Percentiles rank a stretch among this genome's conserved stretches.
These are phyloP conservation scores for Rhodinocichla rosea DNA, from an alignment of 2,113 vertebrate species.

Conservation along the genomic window DNA sequence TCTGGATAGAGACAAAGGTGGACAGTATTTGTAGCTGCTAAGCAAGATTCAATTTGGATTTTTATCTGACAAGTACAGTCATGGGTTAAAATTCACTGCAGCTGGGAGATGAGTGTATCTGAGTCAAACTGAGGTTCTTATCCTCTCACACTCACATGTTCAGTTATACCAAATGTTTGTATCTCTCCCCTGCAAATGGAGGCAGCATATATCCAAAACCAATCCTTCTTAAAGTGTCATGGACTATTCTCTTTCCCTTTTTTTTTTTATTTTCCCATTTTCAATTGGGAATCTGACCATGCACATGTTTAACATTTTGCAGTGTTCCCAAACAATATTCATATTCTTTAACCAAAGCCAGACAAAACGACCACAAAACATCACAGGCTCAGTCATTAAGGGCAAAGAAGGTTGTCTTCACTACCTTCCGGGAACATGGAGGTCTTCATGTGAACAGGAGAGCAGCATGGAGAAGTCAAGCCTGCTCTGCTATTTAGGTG, in stretches of 20 bases:
- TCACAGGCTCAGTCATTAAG: neutral
- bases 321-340: rapidly evolving
- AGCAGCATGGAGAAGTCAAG: neutral
- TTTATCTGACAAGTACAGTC: neutral
- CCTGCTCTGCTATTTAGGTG: neutral
- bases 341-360: neutral
- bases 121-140: neutral
- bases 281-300: rapidly evolving
- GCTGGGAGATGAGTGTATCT: neutral
- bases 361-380: neutral
- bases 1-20: neutral
- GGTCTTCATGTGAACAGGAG: neutral
- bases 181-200: neutral
- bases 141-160: neutral
- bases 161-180: neutral
- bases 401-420: neutral
- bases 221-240: neutral
- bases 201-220: neutral
- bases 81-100: neutral
- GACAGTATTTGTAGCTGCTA: neutral
- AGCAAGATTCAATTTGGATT: neutral
- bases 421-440: rapidly evolving
- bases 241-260: neutral
- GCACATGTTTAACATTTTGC: neutral
- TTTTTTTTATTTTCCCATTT: neutral